Base-by-base conservation (phyloP, 23 tunicate genomes). In the Halocynthia roretzi region DNA sequence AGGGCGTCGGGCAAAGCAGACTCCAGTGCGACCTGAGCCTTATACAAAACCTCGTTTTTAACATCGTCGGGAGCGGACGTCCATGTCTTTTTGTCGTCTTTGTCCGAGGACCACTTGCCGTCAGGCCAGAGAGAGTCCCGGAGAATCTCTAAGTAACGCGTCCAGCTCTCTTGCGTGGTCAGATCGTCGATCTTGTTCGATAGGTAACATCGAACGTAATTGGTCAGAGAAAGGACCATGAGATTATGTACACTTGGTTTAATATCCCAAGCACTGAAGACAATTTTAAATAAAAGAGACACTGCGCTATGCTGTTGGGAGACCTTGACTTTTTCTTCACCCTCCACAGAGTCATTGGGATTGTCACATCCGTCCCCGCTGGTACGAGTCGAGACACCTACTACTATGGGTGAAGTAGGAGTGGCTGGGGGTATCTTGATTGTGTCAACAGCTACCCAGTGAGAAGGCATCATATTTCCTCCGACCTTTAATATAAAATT, bases 121-220 rank as follows among this genome's bases (percentile, higher is more conserved):
- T 83, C 76, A 6, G 93, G 93, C 92, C 98, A 92, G 56, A 92
- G 51, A 1, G 92, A 51, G 7, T 76, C 52, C 49, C 80, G 90
- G n/a, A 92, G 83, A 1, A 61, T 78, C 82, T 80, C 61, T 18
- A 84, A 54, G 60, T 85, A 85, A 5, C 75, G 69, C 65, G 82
- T 56, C 97, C 97, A 90, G 67, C 70, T 71, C 14, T 90, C 87
- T 53, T 81, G 56, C 10, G 48, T 53, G 5, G 85, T 80, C 68
- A 90, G 76, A 12, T 51, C 15, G 6, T 76, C 22, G 7, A 85
- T 61, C 40, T 86, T 51, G 7, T 50, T 23, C 8, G 54, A 53
- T 14, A 90, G 51, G 65, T 54, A 90, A 50, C 77, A 66, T 8
- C 71, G 70, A 21, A 90, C 83, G 78, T 66, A 90, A 8, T 86